These are phyloP conservation scores for Eupeodes latifasciatus DNA, from an alignment of 2,888 invertebrate genomes.

Conservation along the genomic window DNA sequence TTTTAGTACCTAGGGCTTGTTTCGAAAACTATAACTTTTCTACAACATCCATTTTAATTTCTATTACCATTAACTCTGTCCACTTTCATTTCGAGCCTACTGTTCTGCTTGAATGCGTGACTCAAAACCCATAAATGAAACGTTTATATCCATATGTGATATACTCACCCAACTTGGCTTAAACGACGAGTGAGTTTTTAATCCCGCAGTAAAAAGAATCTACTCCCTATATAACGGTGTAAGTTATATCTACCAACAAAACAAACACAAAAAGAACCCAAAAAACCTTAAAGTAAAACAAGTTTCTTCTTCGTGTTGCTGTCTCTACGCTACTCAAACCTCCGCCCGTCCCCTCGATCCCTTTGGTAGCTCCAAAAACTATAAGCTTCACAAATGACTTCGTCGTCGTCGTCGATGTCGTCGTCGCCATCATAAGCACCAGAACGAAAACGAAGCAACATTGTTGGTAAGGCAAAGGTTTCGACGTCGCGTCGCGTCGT, in stretches of 20 bases:
- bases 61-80: background rate
- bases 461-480: constrained; percentile 29
- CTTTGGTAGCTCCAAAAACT: constrained; percentile 33
- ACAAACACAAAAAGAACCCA: constrained; percentile 26
- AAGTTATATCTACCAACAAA: constrained; percentile 5
- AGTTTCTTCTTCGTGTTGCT: constrained; percentile 52
- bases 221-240: constrained; percentile 18
- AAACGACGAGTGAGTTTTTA: constrained; percentile 63
- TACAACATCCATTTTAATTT: background rate
- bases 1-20: no score
- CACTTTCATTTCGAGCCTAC: constrained; percentile 36
- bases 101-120: constrained; percentile 49
- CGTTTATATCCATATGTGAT: background rate
- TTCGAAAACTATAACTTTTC: no score
- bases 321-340: constrained; percentile 1
- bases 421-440: constrained; percentile 34
- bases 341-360: background rate
- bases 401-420: constrained; percentile 45
- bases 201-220: constrained; percentile 23
- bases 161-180: constrained; percentile 37
- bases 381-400: constrained; percentile 56
- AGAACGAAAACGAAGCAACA: constrained; percentile 31
- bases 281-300: constrained; percentile 52
- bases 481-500: no score
- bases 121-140: constrained; percentile 50